phyloP scores from a whole-genome alignment of 2,888 invertebrate genomes.

The Rhaphigaster nebulosa region DNA sequence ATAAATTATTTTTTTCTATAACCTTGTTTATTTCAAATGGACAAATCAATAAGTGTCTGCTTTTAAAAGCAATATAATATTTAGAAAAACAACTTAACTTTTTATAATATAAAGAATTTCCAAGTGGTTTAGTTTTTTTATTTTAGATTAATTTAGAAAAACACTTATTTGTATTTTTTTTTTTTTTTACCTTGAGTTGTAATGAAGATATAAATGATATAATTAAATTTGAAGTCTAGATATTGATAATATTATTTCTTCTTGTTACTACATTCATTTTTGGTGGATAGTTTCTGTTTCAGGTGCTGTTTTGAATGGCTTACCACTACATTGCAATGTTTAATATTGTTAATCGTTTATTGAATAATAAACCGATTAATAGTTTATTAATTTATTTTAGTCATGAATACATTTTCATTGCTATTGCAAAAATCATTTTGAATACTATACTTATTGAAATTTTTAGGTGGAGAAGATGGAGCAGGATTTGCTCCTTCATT shows the following conservation, averaged over 20 bases:
- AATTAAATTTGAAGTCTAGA: conserved; percentile 12
- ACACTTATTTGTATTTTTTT: neutral
- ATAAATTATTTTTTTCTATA: neutral
- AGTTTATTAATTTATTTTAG: neutral
- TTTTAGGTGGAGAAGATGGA: conserved; percentile 88
- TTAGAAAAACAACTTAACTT: neutral
- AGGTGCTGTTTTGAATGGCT: conserved; percentile 60
- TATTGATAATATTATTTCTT: neutral
- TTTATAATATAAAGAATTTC: neutral
- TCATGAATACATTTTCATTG: neutral
- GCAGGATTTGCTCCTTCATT: conserved; percentile 96
- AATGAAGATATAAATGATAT: neutral
- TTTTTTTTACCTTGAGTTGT: neutral
- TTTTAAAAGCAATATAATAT: neutral
- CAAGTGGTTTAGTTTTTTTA: neutral
- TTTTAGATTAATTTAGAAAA: neutral
- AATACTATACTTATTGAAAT: conserved; percentile 61
- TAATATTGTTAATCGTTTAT: neutral
- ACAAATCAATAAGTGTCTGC: neutral
- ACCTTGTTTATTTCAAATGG: neutral
- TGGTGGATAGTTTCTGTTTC: conserved; percentile 62
- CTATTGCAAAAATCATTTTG: conserved; percentile 67
- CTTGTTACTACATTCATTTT: conserved; percentile 53
- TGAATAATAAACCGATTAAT: neutral
- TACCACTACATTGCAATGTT: conserved; percentile 28